A percentile compares a stretch with the other conserved stretches of the same genome.
These are phyloP conservation scores for Chloroceryle inda DNA, from an alignment of 2,797 vertebrate genomes.

Conservation along the genomic window DNA sequence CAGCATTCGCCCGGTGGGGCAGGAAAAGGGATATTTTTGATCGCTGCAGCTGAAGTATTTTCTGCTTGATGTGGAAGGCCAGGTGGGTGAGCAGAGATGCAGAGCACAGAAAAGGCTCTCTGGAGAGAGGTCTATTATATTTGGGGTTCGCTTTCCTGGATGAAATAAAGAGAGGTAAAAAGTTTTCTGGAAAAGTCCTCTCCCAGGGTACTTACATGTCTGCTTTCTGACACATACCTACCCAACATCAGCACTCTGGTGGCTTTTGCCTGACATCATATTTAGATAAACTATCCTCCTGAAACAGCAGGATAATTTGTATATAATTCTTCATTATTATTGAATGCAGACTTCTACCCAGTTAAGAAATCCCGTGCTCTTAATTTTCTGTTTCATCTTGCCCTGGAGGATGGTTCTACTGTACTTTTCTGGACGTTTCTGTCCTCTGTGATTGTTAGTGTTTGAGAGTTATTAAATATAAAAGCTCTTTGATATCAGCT, in stretches of 20 bases:
- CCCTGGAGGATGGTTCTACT: not conserved
- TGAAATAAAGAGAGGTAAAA: not conserved
- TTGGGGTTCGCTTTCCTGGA: not conserved
- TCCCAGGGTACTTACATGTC: not conserved
- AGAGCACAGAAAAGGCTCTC: not conserved
- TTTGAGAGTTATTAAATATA: slow-evolving; percentile 60
- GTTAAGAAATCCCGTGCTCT: slow-evolving; percentile 10
- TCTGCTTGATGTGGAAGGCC: slow-evolving; percentile 48
- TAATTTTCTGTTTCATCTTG: slow-evolving; percentile 29
- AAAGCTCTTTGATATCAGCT: slow-evolving; percentile 65
- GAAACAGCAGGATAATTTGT: slow-evolving; percentile 20
- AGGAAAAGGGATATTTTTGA: slow-evolving; percentile 41
- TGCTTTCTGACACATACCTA: slow-evolving; percentile 35
- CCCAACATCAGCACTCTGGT: not conserved
- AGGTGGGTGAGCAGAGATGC: slow-evolving; percentile 14
- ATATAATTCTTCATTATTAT: not conserved
- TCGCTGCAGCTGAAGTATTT: slow-evolving; percentile 32
- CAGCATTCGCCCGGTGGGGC: not conserved
- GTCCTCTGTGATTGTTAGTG: slow-evolving; percentile 30
- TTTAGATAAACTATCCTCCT: slow-evolving; percentile 20
- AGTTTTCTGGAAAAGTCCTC: not conserved
- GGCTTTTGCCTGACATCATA: not conserved
- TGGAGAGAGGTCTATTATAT: not conserved
- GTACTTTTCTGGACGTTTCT: slow-evolving; percentile 29
- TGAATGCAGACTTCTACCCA: not conserved